Evolutionary conservation across 2,888 invertebrate species (phyloP), one percentile per base, ranked within the genome.

Genomic region (Chironomus tentans): DNA sequence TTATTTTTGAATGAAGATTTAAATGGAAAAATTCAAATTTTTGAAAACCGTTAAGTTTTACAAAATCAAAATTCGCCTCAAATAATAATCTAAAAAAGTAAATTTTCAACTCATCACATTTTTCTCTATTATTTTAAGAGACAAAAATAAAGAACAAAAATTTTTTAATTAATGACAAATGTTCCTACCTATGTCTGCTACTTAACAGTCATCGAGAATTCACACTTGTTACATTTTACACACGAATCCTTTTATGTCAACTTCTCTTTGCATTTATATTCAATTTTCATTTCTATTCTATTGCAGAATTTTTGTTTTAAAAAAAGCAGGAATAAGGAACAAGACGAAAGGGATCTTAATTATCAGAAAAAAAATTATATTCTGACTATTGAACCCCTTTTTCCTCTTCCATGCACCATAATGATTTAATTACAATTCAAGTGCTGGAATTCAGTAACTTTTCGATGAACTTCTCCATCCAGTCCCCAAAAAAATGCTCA

Each of bases 351-450:
- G 22, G 62, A 72, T 62, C 72, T 72, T 72, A 72, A 72, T 72
- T 62, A 72, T 72, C 71, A 48, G 24, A 50, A 69, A 50, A 50
- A 15, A n/a, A 24, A n/a, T n/a, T n/a, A n/a, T n/a, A 24, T 24
- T 24, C 22, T 71, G n/a, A n/a, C 71, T 24, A 71, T 71, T 65
- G 21, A 21, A 65, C 18, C 65, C 65, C 65, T 22, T 65, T 65
- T 10, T 28, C 22, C 12, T 12, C 10, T 13, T 24, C 21, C 22
- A 13, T 56, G 56, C 71, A 47, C 50, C 72, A 61, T 72, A 72
- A 72, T 72, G 72, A 72, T 72, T 72, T 72, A 72, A 72, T 72
- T 72, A 72, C 72, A 28, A 72, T 72, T 72, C 72, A 72, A 72
- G 72, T 72, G 72, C 38, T 62, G 62, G 46, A 72, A 50, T 70